Evolutionary conservation across 2,113 vertebrate genomes (phyloP).

Genomic region (Sturnus vulgaris): DNA sequence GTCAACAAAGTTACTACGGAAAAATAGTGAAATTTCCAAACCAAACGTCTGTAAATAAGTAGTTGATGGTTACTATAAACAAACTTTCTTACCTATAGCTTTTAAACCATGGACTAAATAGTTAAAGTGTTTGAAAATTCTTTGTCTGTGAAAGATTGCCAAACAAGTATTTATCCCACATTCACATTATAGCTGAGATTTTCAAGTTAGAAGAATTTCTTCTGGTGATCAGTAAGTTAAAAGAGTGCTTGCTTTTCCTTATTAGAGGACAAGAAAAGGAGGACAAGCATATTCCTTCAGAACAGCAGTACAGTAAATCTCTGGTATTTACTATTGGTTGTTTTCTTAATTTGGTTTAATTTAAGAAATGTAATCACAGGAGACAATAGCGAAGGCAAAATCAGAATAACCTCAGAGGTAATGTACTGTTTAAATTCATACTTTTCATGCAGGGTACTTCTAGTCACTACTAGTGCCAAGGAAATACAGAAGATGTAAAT

Average conservation of each 20-base stretch:
- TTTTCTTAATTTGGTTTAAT: not conserved
- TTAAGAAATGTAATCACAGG: not conserved
- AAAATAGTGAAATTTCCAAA: slow-evolving; percentile 13
- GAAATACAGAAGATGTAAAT: slow-evolving; percentile 9
- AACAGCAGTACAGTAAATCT: not conserved
- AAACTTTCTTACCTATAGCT: slow-evolving; percentile 1
- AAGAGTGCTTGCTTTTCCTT: not conserved
- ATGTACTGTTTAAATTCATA: not conserved
- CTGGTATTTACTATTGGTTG: not conserved
- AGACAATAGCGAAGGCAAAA: not conserved
- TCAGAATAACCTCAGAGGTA: not conserved
- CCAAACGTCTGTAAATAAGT: not conserved
- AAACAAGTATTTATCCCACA: not conserved
- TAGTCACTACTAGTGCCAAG: not conserved
- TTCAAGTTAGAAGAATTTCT: not conserved
- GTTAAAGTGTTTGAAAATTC: slow-evolving; percentile 26
- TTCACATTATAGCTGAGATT: not conserved
- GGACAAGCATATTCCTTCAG: not conserved
- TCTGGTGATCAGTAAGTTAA: not conserved
- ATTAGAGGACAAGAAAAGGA: not conserved
- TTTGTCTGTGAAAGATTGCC: not conserved
- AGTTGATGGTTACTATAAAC: slow-evolving; percentile 12
- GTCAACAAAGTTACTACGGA: slow-evolving; percentile 1
- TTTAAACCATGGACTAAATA: slow-evolving; percentile 28
- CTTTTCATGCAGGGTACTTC: not conserved